A percentile compares a stretch with the other conserved stretches of the same genome.
These are phyloP conservation scores for Amphiprion percula DNA, from an alignment of 2,113 vertebrate genomes.

Conservation along the genomic window DNA sequence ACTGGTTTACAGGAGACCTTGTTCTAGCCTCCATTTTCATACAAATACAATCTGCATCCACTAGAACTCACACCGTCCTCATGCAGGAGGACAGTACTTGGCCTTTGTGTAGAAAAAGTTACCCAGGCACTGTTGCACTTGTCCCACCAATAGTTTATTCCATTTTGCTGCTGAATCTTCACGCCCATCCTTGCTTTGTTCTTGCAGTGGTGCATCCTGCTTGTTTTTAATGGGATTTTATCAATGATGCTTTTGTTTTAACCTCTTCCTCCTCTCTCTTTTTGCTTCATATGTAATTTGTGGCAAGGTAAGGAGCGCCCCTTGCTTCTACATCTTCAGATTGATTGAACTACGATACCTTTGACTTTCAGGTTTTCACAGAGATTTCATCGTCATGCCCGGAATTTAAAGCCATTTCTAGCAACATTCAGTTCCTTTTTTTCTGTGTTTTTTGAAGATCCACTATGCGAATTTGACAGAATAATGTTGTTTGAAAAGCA, in stretches of 20 bases:
- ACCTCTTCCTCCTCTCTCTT: constrained; percentile 77
- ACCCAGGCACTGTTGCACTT: neutral
- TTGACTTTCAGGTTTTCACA: constrained; percentile 58
- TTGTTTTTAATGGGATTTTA: constrained; percentile 8
- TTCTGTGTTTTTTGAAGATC: neutral
- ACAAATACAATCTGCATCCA: constrained; percentile 6
- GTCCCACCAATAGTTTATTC: neutral
- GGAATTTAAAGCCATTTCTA: constrained; percentile 26
- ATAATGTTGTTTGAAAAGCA: constrained; percentile 5
- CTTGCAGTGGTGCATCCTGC: constrained; percentile 65
- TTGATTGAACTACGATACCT: constrained; percentile 32
- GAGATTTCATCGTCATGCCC: constrained; percentile 5
- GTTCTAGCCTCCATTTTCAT: constrained; percentile 24
- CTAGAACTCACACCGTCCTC: neutral
- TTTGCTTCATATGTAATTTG: constrained; percentile 84
- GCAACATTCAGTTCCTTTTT: neutral
- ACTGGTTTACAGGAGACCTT: constrained; percentile 39
- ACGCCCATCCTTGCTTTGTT: constrained; percentile 61
- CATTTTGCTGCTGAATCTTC: neutral
- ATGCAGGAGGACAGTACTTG: neutral
- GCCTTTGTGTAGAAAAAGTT: constrained; percentile 1
- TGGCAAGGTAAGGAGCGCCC: constrained; percentile 86
- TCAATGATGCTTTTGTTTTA: constrained; percentile 71
- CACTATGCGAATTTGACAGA: constrained; percentile 5
- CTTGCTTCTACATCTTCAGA: constrained; percentile 53